Base-by-base conservation (phyloP, 1,140 invertebrate species). In the Drosophila kurseongensis region DNA sequence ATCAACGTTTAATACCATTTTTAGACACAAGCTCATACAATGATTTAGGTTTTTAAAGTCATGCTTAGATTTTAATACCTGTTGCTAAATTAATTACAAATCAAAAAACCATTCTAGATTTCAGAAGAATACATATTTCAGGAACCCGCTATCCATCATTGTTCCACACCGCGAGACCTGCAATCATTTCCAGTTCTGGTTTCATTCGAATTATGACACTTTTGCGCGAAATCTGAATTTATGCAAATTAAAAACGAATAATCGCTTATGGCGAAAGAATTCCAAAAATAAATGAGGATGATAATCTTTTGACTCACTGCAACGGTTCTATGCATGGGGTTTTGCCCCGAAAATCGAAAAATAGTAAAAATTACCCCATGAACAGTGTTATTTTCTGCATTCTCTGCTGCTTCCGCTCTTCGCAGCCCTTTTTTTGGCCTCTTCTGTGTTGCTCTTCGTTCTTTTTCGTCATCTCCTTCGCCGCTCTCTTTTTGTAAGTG, bases 351-450 rank as follows among this genome's bases (percentile, higher is more conserved):
- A 71, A 50, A 51, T 27, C n/a, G 32, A 23, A 14, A 47, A 23
- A 35, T 18, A 2, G 16, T 55, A 47, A 29, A 55, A 67, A 56
- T 67, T 48, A 14, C 62, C 27, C 67, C 45, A 36, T 29, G 54
- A 58, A 45, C 54, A 72, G 54, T 72, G 69, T 60, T 42, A 69
- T 69, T 72, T 69, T 66, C 62, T 42, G 65, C 59, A 63, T 47
- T 67, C 29, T 62, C 16, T 18, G 16, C 58, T 44, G 45, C 57
- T 42, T 27, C 23, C 52, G 45, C 42, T 35, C 38, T 42, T 35
- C 16, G 48, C 57, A 63, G 59, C 71, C 69, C 58, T 74, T 71
- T 73, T 73, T 73, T 69, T 14, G 7, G 45, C 14, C 50, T 52
- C 32, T 12, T 45, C 42, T 58, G 29, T 56, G 40, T 41, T 16